Evolutionary conservation across 30 jellyfish, hydroid and myxozoan genomes (phyloP).

Genomic region (Nemopilema nomurai): DNA sequence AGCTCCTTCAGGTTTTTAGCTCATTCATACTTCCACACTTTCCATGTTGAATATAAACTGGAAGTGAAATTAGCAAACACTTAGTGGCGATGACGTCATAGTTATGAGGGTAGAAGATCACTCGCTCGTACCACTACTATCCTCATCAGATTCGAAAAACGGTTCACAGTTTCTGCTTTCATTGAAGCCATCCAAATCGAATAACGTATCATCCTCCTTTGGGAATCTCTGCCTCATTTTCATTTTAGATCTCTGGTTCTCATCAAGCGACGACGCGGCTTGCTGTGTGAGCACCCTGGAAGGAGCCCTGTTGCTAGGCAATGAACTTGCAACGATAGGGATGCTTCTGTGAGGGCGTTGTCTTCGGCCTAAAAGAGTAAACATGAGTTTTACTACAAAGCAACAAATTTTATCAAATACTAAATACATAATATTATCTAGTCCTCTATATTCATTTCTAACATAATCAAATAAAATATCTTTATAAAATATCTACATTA

Average conservation of each 20-base stretch:
- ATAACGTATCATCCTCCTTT: slow-evolving; percentile 75
- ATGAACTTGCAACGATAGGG: slow-evolving; percentile 25
- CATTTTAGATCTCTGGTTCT: slow-evolving; percentile 12
- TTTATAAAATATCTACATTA: too few species aligned
- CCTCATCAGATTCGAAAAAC: slow-evolving; percentile 95
- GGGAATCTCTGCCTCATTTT: slow-evolving; percentile 28
- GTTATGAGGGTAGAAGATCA: too few species aligned
- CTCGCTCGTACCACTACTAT: slow-evolving; percentile 81
- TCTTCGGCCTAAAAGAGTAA: slow-evolving; percentile 32
- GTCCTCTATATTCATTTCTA: too few species aligned
- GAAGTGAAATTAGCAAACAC: too few species aligned
- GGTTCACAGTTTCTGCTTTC: slow-evolving; percentile 83
- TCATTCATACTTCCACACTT: too few species aligned
- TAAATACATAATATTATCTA: too few species aligned
- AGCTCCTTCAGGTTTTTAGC: too few species aligned
- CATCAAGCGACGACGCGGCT: slow-evolving; percentile 30
- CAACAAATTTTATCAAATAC: too few species aligned
- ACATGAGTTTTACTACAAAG: too few species aligned
- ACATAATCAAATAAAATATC: too few species aligned
- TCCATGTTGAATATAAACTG: too few species aligned
- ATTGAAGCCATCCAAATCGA: slow-evolving; percentile 96
- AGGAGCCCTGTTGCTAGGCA: slow-evolving; percentile 35
- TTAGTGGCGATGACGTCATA: too few species aligned
- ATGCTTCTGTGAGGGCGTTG: slow-evolving; percentile 33
- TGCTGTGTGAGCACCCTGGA: slow-evolving; percentile 42